Evolutionary conservation across 2,797 vertebrate genomes (phyloP), one percentile per base, ranked within the genome.

Genomic region (Malacoctenus gilli): DNA sequence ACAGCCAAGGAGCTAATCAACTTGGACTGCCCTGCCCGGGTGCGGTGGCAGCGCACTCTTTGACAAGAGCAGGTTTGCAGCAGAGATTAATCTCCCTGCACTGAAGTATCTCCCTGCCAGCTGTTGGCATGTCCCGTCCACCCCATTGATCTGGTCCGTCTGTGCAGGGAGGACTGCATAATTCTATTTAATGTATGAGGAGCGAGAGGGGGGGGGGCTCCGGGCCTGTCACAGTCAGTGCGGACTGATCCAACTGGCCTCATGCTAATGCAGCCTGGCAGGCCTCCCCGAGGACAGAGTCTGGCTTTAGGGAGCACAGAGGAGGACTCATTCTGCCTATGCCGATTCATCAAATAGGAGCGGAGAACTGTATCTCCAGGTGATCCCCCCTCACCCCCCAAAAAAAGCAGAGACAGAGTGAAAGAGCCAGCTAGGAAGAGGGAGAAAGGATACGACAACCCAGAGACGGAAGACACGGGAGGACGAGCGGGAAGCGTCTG

Each of bases 181-280:
- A 91, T 89, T 85, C 75, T 75, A 73, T 82, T 85, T 88, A 90
- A 92, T 90, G 84, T 89, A 87, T 79, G 78, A 86, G 76, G 76
- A 83, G 65, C 25, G 35, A 63, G 65, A 68, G 68, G 61, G 68
- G 61, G 69, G 68, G 61, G 68, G 61, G 67, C 62, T 76, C 55
- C 42, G 35, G 74, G 73, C 69, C 68, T 79, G 83, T 89, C 85
- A 84, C 74, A 75, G 80, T 72, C 74, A 74, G 61, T 75, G 79
- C 19, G 9, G 74, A 72, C 67, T 57, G 39, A 85, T 89, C 85
- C 80, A 80, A 77, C 75, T 53, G 56, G 66, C 58, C 65, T 85
- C 69, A 78, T 81, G 70, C 68, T 83, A 89, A 91, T 87, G 79
- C 38, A 11, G 57, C 62, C 77, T 82, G 83, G 79, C 86, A 88